Conservation (phyloP, 1,140 invertebrate genomes). For the Diabrotica undecimpunctata region DNA sequence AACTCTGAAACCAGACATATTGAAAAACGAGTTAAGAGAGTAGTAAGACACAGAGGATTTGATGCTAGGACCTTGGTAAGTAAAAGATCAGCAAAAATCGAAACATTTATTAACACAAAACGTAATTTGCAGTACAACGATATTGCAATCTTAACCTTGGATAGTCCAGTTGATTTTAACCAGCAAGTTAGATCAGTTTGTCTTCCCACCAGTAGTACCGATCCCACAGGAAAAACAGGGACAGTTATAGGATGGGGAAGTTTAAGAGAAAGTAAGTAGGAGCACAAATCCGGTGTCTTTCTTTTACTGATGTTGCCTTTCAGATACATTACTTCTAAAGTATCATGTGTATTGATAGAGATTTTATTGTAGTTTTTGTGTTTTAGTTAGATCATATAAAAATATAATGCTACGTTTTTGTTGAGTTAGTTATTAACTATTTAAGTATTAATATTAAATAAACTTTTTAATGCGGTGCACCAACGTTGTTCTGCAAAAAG, state of each 20-base stretch:
- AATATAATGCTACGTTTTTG: no score
- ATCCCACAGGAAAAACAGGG: constrained; percentile 64
- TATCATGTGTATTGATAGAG: no score
- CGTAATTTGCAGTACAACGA: constrained; percentile 70
- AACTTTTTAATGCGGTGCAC: no score
- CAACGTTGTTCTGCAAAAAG: no score
- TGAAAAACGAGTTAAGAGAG: constrained; percentile 71
- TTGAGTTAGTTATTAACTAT: no score
- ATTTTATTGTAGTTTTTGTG: no score
- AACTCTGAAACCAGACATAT: constrained; percentile 69
- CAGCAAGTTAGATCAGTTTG: constrained; percentile 78
- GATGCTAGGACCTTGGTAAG: constrained; percentile 75
- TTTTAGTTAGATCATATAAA: no score
- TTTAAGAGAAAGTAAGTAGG: constrained; percentile 66
- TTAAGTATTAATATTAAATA: no score
- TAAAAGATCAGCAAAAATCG: background rate
- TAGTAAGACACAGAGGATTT: constrained; percentile 80
- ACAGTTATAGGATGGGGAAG: constrained; percentile 86
- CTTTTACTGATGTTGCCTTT: background rate
- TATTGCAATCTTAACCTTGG: constrained; percentile 79
- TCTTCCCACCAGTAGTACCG: constrained; percentile 60
- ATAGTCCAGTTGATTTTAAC: constrained; percentile 70
- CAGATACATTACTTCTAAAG: no score
- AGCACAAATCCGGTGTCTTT: no score
- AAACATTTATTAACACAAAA: background rate